Base-by-base conservation (phyloP, 1,140 invertebrate genomes). In the Achroia grisella region DNA sequence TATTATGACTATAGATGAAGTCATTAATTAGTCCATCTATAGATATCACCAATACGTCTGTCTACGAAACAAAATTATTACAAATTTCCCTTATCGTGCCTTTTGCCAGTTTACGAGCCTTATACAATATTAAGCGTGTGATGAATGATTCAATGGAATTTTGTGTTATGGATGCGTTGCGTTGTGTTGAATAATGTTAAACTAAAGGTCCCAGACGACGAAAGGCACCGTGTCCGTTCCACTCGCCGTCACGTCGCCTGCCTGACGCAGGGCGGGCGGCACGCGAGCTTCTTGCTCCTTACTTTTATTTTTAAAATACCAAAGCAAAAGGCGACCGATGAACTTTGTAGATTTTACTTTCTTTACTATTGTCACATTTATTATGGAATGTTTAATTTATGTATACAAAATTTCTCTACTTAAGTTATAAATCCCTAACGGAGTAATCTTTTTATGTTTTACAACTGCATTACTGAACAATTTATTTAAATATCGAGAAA, bases 321-420 rank as follows among this genome's bases (percentile, higher is more conserved):
- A 17, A 15, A 23, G 51, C 49, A 49, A 36, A 14, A 13, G 34
- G 45, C 56, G 74, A 66, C 55, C 74, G 46, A 61, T 61, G 71
- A 77, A 71, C 73, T 46, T 37, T 31, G 4, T 10, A 41, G 36
- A 61, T 67, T 58, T 57, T 67, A 62, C 56, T 74, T 71, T 74
- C 67, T 65, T 6, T 2, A 23, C 17, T 23, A 3, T 23, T 23
- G 17, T 23, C 6, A 6, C 6, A 32, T 44, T 47, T 43, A 28
- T 48, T 55, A 14, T 34, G 35, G 29, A 39, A 48, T 27, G 30
- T 14, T 40, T 27, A 39, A 14, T 34, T 23, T 3, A 23, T 6
- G 2, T 23, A 2, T 23, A 23, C 17, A 23, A 3, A 23, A 23
- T 23, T 23, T 2, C 2, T 23, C 6, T 23, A 23, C 6, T 23